These are phyloP conservation scores for Chrysolina oricalcia DNA, from an alignment of 2,888 invertebrate species.

Conservation along the genomic window DNA sequence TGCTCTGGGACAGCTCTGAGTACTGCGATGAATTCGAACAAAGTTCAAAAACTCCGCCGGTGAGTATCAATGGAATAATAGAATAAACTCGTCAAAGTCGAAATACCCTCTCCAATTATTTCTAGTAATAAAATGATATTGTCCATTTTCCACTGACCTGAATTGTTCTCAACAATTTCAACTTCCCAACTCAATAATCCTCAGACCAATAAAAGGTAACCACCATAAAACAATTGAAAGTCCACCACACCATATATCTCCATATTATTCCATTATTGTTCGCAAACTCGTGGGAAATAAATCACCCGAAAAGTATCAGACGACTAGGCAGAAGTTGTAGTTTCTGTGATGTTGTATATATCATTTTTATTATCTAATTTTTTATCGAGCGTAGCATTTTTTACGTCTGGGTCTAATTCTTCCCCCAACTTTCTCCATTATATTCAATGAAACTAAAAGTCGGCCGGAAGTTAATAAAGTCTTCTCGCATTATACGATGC, in stretches of 20 bases:
- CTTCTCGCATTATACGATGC: not conserved
- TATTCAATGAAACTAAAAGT: not conserved
- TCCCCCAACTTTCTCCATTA: conserved; percentile 1
- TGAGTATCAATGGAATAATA: too few species aligned
- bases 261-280: not conserved
- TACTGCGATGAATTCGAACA: too few species aligned
- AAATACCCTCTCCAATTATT: too few species aligned
- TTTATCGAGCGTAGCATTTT: not conserved
- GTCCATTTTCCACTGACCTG: too few species aligned
- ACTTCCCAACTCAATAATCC: too few species aligned
- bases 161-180: too few species aligned
- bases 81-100: too few species aligned
- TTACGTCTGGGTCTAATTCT: not conserved
- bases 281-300: not conserved
- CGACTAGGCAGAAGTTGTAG: not conserved
- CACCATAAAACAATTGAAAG: too few species aligned
- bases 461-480: not conserved
- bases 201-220: too few species aligned
- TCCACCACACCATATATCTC: not conserved
- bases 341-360: not conserved
- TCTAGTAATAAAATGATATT: too few species aligned
- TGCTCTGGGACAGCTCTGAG: too few species aligned
- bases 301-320: not conserved
- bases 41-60: too few species aligned
- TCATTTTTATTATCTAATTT: not conserved